Evolutionary conservation across 2,113 vertebrate species (phyloP).

Genomic region (Syngnathus typhle): DNA sequence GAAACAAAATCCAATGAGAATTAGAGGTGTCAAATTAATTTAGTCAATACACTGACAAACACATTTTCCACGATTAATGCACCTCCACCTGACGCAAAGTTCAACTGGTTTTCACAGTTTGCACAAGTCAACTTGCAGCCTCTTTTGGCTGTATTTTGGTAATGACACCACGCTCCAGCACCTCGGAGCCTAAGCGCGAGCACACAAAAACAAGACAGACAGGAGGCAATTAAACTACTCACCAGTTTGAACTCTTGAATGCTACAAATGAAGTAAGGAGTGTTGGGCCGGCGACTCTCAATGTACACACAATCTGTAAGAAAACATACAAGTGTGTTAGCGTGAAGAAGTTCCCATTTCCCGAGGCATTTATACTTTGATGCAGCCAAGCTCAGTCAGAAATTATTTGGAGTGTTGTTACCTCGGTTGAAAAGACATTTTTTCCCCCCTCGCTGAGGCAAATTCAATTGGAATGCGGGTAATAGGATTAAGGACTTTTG

Average conservation of each 20-base stretch:
- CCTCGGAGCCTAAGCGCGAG: constrained; percentile 8
- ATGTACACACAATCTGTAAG: constrained; percentile 98
- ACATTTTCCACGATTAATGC: constrained; percentile 48
- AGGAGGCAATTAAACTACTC: constrained; percentile 68
- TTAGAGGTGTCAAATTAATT: constrained; percentile 47
- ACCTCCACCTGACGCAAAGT: constrained; percentile 19
- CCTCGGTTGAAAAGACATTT: constrained; percentile 59
- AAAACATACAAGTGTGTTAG: constrained; percentile 30
- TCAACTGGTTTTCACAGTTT: constrained; percentile 9
- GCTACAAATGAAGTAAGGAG: constrained; percentile 99
- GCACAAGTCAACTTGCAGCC: constrained; percentile 4
- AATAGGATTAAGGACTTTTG: constrained; percentile 75
- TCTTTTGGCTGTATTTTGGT: not conserved
- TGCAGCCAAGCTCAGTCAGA: constrained; percentile 40
- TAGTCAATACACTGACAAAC: constrained; percentile 50
- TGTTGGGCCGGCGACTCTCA: constrained; percentile 95
- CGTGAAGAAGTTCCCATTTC: constrained; percentile 41
- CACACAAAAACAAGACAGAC: constrained; percentile 14
- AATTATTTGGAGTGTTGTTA: constrained; percentile 54
- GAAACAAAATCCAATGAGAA: constrained; percentile 32
- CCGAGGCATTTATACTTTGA: constrained; percentile 40
- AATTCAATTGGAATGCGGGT: constrained; percentile 74
- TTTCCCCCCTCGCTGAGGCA: constrained; percentile 50
- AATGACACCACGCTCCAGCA: not conserved
- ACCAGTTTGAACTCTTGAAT: constrained; percentile 99